Evolutionary conservation across 2,888 invertebrate species (phyloP), one percentile per base, ranked within the genome.

Genomic region (Ophion ellenae): DNA sequence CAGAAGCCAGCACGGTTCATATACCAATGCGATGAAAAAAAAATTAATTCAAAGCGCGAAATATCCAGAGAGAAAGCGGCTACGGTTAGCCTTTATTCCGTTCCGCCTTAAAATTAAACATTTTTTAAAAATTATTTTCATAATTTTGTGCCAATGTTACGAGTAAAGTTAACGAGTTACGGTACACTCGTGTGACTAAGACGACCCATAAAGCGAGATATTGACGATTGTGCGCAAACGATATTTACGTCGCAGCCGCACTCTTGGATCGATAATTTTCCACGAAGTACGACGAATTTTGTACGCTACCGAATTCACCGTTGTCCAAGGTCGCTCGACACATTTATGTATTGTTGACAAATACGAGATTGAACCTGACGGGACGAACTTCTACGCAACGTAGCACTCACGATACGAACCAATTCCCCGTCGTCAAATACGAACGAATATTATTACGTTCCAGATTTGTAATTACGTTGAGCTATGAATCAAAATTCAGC

Each of bases 221-320:
- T 74, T 47, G 32, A 61, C 61, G 84, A 81, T 71, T 84, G 71
- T 80, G 71, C 81, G 71, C 76, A 5, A 80, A 73, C 59, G 14
- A 76, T 76, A 59, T 76, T 71, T 24, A 66, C 45, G n/a, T 73
- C 66, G 77, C 53, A 53, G 53, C 53, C 32, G 47, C 76, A 36
- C 71, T 24, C 10, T 17, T 53, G 73, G 36, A 73, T 84, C 81
- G 77, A 84, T 84, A 53, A 81, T 73, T 81, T 81, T 84, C 76
- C 84, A 81, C 73, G 59, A 77, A 81, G 28, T 36, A 47, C 53
- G 14, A 81, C 80, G 80, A 71, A 73, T 81, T 36, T 74, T 28
- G 32, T 47, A 63, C 57, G 57, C n/a, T 45, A 74, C 73, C 67
- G 57, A 74, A 78, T 45, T 32, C 28, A 9, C 53, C 14, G 40